Evolutionary conservation across 2,888 invertebrate genomes (phyloP).

Genomic region (Eledona agricola): DNA sequence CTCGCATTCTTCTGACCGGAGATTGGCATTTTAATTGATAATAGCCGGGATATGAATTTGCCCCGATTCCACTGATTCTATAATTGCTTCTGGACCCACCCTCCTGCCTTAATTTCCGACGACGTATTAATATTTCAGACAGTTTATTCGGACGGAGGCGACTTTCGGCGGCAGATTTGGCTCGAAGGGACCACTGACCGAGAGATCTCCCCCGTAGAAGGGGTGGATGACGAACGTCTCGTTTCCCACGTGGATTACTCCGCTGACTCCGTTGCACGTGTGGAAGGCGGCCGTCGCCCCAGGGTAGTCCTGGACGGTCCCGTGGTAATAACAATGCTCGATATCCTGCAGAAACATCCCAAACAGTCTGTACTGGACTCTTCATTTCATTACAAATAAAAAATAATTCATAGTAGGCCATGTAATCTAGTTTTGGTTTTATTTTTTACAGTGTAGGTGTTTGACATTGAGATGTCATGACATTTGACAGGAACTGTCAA

Average conservation of each 20-base stretch:
- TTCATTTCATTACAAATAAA: not conserved
- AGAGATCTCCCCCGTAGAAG: constrained; percentile 94
- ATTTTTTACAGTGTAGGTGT: too few species aligned
- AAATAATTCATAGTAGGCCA: too few species aligned
- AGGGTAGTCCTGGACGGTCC: constrained; percentile 95
- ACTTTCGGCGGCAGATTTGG: constrained; percentile 7
- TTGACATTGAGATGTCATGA: too few species aligned
- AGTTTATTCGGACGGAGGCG: constrained; percentile 8
- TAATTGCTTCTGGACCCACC: constrained; percentile 43
- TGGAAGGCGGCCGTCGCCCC: constrained; percentile 97
- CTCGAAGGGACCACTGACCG: constrained; percentile 91
- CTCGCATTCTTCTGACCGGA: constrained; percentile 46
- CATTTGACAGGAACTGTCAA: too few species aligned
- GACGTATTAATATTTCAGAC: constrained; percentile 20
- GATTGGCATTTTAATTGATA: constrained; percentile 53
- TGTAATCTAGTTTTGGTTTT: too few species aligned
- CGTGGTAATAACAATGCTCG: constrained; percentile 99
- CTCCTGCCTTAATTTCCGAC: constrained; percentile 45
- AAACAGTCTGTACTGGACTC: constrained; percentile 4
- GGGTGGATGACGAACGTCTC: constrained; percentile 98
- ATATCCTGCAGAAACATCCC: constrained; percentile 74
- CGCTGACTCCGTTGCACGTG: constrained; percentile 97
- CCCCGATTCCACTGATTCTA: constrained; percentile 35
- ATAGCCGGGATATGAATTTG: constrained; percentile 39
- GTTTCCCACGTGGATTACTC: constrained; percentile 96